Evolutionary conservation across 2,113 vertebrate genomes (phyloP).

Genomic region (Cebidichthys violaceus): DNA sequence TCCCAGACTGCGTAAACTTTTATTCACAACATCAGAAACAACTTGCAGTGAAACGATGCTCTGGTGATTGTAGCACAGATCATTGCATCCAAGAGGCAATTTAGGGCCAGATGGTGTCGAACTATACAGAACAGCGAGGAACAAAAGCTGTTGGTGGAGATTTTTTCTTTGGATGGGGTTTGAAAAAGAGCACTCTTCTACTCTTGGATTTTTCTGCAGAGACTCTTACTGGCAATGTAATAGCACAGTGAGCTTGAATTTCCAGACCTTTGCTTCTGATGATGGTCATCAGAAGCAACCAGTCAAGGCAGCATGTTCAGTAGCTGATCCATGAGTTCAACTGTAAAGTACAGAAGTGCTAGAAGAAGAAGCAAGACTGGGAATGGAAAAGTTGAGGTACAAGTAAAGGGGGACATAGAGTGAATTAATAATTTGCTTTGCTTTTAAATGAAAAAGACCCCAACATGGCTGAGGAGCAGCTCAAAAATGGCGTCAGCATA

Average conservation of each 20-base stretch:
- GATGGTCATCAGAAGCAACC: not conserved
- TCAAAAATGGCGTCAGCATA: not conserved
- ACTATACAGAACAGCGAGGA: constrained; percentile 24
- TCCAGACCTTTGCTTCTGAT: too few species aligned
- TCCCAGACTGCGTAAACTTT: not conserved
- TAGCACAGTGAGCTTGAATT: not conserved
- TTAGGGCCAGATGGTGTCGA: constrained; percentile 28
- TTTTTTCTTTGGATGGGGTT: constrained; percentile 12
- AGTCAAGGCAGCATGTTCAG: not conserved
- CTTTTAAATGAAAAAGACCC: not conserved
- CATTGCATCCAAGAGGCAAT: not conserved
- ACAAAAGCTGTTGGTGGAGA: constrained; percentile 17
- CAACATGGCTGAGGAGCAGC: not conserved
- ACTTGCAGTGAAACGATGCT: not conserved
- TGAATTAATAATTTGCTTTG: not conserved
- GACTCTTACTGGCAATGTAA: not conserved
- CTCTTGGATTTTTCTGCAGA: not conserved
- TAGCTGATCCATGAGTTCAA: not conserved
- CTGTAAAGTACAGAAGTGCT: not conserved
- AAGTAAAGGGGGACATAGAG: too few species aligned
- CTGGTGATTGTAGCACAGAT: constrained; percentile 2
- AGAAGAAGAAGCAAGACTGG: not conserved
- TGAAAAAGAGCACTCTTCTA: not conserved
- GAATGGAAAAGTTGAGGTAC: not conserved
- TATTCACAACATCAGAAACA: not conserved